phyloP scores from a whole-genome alignment of 2,113 vertebrate genomes.

The Paracanthobrama guichenoti region DNA sequence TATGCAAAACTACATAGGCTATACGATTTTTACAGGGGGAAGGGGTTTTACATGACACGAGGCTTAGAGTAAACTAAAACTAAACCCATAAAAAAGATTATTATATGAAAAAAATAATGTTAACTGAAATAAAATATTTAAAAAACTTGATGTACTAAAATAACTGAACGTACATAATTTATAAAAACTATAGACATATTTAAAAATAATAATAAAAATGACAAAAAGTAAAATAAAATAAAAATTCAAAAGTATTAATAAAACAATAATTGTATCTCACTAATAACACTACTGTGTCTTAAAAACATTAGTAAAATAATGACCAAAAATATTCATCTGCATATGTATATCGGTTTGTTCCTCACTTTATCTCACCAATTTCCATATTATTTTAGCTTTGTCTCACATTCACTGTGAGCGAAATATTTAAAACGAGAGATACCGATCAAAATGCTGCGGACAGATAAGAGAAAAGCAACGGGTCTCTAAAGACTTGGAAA shows the following conservation, averaged over 20 bases:
- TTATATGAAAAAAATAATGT: neutral
- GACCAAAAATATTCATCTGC: too few species aligned
- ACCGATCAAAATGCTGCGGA: neutral
- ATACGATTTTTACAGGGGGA: too few species aligned
- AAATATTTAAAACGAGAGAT: slow-evolving; percentile 26
- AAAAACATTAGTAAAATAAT: neutral
- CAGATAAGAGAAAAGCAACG: slow-evolving; percentile 22
- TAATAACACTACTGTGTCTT: neutral
- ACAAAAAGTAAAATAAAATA: neutral
- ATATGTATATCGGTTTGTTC: neutral
- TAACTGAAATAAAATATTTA: neutral
- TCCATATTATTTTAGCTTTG: neutral
- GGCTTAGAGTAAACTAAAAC: slow-evolving; percentile 3
- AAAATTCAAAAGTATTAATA: too few species aligned
- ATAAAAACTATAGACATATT: too few species aligned
- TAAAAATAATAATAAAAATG: too few species aligned
- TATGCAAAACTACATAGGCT: neutral
- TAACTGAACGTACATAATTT: neutral
- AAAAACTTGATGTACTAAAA: neutral
- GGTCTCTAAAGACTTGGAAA: slow-evolving; percentile 29
- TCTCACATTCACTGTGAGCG: neutral
- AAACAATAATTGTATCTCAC: neutral
- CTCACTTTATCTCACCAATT: neutral
- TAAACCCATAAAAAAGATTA: neutral
- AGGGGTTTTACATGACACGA: too few species aligned